Base-by-base conservation (phyloP, 2,113 vertebrate species). In the Tonatia bakeri region DNA sequence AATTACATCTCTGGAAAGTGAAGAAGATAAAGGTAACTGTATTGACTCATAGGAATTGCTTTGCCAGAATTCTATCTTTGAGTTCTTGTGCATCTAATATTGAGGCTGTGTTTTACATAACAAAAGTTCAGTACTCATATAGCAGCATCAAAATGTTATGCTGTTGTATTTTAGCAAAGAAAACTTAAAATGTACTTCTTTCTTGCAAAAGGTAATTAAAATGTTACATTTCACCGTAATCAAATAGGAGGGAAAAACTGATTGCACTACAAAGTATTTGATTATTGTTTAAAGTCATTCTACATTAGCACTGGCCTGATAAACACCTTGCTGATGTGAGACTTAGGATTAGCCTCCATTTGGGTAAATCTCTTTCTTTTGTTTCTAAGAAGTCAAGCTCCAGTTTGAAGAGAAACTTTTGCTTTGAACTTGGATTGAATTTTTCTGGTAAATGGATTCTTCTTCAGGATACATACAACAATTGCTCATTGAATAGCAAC, bases 1-100 rank as follows among this genome's bases (percentile, higher is more conserved):
- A 96, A 54, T 96, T 96, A 82, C 4, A 7, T 91, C 72, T 85
- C 59, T 95, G 80, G 87, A 84, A 90, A 81, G 43, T 73, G 31
- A 76, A 69, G 6, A 31, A 95, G 59, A 20, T 50, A 83, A 91
- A 89, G 28, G 87, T 70, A 50, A 76, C 69, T 87, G 13, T 81
- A 82, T 17, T 81, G 40, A 64, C 61, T 82, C 15, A 45, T 7
- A 43, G 54, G 33, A 79, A 65, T 19, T 67, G 12, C 22, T 91
- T 90, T 79, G 54, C 36, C 76, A 65, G 77, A 38, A 87, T 79
- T 19, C n/a, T 5, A 22, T 40, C 56, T 94, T 87, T 50, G 40
- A 93, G 22, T 65, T 79, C 16, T 91, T 84, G 2, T 43, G 38
- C 16, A 76, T 83, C 15, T 72, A 83, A 20, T 50, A 64, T 43